phyloP scores from a whole-genome alignment of 2,797 vertebrate species.

The Oreonectes daqikongensis region DNA sequence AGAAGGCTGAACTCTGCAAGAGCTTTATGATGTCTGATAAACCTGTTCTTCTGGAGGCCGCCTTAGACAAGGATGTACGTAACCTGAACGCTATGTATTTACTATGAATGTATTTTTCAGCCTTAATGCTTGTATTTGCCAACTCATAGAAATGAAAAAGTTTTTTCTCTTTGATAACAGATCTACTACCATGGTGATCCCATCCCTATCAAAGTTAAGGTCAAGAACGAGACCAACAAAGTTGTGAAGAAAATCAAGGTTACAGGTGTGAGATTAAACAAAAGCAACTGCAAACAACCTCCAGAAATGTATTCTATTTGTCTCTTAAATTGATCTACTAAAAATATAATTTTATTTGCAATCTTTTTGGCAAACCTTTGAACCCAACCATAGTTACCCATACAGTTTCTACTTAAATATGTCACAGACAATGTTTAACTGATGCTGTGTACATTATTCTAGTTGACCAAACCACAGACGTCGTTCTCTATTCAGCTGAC shows the following conservation, averaged over 20 bases:
- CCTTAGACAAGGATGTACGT: constrained; percentile 83
- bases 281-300: not conserved
- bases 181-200: constrained; percentile 86
- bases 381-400: not conserved
- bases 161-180: constrained; percentile 66
- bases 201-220: constrained; percentile 81
- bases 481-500: constrained; percentile 90
- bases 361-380: too few relatives aligned
- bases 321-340: too few relatives aligned
- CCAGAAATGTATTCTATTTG: too few relatives aligned
- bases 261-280: constrained; percentile 76
- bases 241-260: constrained; percentile 90
- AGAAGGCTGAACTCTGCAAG: constrained; percentile 79
- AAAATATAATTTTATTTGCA: too few relatives aligned
- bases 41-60: constrained; percentile 84
- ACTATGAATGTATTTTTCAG: not conserved
- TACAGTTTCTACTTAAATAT: too few relatives aligned
- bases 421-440: not conserved
- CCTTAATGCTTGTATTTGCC: not conserved
- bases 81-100: too few relatives aligned
- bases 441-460: constrained; percentile 1
- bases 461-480: constrained; percentile 91
- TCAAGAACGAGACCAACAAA: constrained; percentile 89
- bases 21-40: constrained; percentile 94
- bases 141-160: constrained; percentile 10